These are phyloP conservation scores for Phaethon lepturus DNA, from an alignment of 2,113 vertebrate genomes.

Conservation along the genomic window DNA sequence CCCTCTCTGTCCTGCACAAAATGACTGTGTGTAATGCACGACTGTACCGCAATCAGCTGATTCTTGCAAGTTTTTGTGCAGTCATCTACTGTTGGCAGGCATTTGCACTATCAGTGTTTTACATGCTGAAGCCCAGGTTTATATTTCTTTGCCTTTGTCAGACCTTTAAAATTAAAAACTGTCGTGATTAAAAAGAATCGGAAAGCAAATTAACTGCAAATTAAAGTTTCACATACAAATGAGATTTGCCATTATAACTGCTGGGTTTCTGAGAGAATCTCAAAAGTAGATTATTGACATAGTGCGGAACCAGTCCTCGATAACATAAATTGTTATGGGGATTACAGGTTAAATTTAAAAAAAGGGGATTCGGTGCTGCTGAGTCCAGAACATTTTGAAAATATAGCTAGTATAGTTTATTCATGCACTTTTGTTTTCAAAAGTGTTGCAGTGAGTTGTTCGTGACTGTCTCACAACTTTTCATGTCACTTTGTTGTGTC, in stretches of 20 bases:
- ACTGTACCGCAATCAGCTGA: neutral
- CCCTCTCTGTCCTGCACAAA: neutral
- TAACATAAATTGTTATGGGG: neutral
- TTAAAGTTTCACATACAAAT: neutral
- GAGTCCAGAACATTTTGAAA: neutral
- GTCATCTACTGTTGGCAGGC: neutral
- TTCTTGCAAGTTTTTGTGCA: neutral
- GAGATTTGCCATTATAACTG: neutral
- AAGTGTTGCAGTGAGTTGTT: neutral
- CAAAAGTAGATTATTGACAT: fast-evolving
- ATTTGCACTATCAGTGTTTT: neutral
- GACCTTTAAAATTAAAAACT: neutral
- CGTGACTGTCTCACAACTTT: neutral
- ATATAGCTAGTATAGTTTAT: neutral
- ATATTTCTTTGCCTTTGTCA: neutral
- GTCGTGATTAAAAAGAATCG: neutral
- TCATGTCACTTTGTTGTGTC: neutral
- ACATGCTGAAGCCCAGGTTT: neutral
- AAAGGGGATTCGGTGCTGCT: neutral
- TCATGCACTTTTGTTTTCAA: neutral
- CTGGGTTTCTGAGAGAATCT: neutral
- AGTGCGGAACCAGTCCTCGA: neutral
- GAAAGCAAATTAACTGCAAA: neutral
- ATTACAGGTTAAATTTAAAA: neutral
- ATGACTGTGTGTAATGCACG: neutral